phyloP scores from a whole-genome alignment of 1,140 invertebrate species.

The Drosophila albomicans region DNA sequence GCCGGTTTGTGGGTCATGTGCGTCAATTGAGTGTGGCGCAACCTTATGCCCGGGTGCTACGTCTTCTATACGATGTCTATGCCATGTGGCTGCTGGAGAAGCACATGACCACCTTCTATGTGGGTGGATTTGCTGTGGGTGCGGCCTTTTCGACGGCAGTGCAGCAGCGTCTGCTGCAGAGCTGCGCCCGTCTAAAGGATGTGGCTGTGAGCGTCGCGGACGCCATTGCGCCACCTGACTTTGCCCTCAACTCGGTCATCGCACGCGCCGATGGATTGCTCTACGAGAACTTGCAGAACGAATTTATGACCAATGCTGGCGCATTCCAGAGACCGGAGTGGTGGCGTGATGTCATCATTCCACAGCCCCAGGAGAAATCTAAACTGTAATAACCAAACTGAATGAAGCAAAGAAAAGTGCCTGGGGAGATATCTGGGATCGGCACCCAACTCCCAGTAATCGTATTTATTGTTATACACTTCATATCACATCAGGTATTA shows the following conservation, averaged over 20 bases:
- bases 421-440: constrained; percentile 29
- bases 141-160: constrained; percentile 86
- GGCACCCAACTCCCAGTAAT: constrained; percentile 9
- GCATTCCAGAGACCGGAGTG: constrained; percentile 91
- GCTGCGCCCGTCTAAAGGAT: constrained; percentile 90
- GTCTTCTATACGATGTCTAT: constrained; percentile 89
- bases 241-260: constrained; percentile 93
- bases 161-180: constrained; percentile 88
- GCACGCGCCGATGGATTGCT: constrained; percentile 93
- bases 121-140: constrained; percentile 89
- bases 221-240: constrained; percentile 94
- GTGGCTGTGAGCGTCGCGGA: constrained; percentile 93
- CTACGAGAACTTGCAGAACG: constrained; percentile 93
- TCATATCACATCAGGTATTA: constrained; percentile 52
- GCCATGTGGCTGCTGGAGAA: constrained; percentile 90
- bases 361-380: constrained; percentile 67
- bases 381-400: constrained; percentile 56
- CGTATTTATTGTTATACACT: constrained; percentile 53
- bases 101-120: constrained; percentile 91
- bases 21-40: constrained; percentile 84
- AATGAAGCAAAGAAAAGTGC: constrained; percentile 50
- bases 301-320: constrained; percentile 89
- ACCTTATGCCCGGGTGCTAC: constrained; percentile 87
- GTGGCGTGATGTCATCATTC: constrained; percentile 90
- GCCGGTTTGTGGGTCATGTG: constrained; percentile 87